These are phyloP conservation scores for Megamerina dolium DNA, from an alignment of 2,888 invertebrate genomes.

Conservation along the genomic window DNA sequence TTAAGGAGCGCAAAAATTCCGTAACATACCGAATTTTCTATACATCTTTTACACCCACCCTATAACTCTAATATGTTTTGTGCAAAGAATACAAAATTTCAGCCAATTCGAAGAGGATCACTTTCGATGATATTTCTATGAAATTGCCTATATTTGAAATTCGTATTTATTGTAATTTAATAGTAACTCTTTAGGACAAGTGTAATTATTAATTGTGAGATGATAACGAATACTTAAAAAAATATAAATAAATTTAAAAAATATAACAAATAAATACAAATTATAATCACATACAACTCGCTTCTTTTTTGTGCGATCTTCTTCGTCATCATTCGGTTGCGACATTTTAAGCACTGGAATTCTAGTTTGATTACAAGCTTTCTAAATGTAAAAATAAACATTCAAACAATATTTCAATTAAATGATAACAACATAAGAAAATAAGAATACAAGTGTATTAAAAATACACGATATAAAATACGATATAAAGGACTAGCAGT, in stretches of 20 bases:
- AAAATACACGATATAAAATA: conserved; percentile 1
- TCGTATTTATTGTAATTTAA: too few species aligned
- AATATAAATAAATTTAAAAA: conserved; percentile 15
- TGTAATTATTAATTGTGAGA: too few species aligned
- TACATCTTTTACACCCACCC: too few species aligned
- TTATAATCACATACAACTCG: not conserved
- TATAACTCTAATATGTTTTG: too few species aligned
- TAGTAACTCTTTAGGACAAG: too few species aligned
- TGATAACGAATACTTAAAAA: conserved; percentile 6
- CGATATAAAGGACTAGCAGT: conserved; percentile 4
- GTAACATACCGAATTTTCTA: too few species aligned
- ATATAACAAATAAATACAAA: not conserved
- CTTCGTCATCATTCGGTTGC: not conserved
- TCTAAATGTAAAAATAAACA: conserved; percentile 31
- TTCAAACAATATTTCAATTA: conserved; percentile 19
- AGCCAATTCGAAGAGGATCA: too few species aligned
- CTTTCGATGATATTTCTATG: too few species aligned
- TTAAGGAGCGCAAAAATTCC: too few species aligned
- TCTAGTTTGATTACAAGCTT: conserved; percentile 39
- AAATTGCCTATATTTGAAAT: too few species aligned
- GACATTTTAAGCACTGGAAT: conserved; percentile 38
- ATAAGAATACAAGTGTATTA: conserved; percentile 3
- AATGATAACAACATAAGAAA: conserved; percentile 7
- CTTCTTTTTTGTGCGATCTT: not conserved
- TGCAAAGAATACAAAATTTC: too few species aligned